Base-by-base conservation (phyloP, 2,888 invertebrate species). In the Melinopterus prodromus region DNA sequence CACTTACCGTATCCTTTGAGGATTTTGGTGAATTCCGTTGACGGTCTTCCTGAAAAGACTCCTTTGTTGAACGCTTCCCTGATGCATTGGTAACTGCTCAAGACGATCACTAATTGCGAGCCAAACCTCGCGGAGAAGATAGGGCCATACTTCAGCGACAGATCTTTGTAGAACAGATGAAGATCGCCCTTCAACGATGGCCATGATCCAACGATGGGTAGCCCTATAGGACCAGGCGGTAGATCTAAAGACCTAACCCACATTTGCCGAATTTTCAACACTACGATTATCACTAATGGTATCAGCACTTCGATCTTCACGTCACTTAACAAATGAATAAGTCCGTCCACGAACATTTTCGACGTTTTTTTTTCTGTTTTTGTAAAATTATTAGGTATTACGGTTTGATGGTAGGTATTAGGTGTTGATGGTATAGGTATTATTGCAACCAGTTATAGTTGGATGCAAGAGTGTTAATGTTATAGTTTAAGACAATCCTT, bases 201-300 rank as follows among this genome's bases (percentile, higher is more conserved):
- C 83, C 97, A 90, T 87, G 95, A 96, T 81, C 98, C 97, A 79
- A 97, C 91, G 78, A 97, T 90, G 16, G 97, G 97, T 5, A 96
- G 90, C 2, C 97, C 96, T 95, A 95, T 95, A 3, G 97, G 97
- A 3, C 97, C 97, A 0, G 97, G 97, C 0, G 97, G 97, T 84
- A 97, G 90, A 83, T 91, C 89, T 84, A 83, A 87, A 82, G 86
- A 88, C 86, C 89, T 87, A 82, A 85, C 88, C 72, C 87, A 81
- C 79, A 86, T 81, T 82, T 89, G 89, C n/a, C 90, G 87, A 77
- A 90, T 90, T 16, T 87, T 53, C 53, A 53, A 53, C 53, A 53
- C 53, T 53, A 53, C 0, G 1, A 53, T 53, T 53, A 53, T 53
- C 53, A 53, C 53, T 53, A 53, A 53, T 12, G 53, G 53, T 53